Evolutionary conservation across 2,888 invertebrate genomes (phyloP).

Genomic region (Tenthredo notha): DNA sequence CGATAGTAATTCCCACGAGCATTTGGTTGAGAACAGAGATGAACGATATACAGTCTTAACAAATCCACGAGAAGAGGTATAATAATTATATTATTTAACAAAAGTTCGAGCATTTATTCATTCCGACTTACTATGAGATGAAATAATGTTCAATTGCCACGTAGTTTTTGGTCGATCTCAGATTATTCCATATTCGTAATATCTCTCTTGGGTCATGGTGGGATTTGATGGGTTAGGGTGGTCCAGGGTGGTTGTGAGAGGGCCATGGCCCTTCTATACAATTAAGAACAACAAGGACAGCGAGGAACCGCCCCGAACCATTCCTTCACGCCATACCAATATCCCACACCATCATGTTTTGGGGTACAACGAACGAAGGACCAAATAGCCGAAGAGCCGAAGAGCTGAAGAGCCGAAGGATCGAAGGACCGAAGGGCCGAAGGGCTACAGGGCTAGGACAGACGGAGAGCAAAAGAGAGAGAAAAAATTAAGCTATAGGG

Average conservation of each 20-base stretch:
- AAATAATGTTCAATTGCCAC: background rate
- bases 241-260: conserved; percentile 41
- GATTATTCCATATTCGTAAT: conserved; percentile 21
- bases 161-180: background rate
- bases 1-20: conserved; percentile 44
- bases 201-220: conserved; percentile 33
- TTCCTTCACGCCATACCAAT: conserved; percentile 67
- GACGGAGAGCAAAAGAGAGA: background rate
- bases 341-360: conserved; percentile 57
- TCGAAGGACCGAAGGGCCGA: background rate
- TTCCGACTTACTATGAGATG: background rate
- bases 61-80: background rate
- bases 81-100: background rate
- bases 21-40: conserved; percentile 32
- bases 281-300: conserved; percentile 66
- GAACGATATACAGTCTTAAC: conserved; percentile 2
- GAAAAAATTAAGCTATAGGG: background rate
- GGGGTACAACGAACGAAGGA: background rate
- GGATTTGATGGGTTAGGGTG: conserved; percentile 27
- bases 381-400: conserved; percentile 6
- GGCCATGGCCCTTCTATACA: conserved; percentile 65
- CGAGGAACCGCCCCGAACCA: conserved; percentile 69
- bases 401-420: background rate
- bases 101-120: background rate
- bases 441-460: background rate